Conservation (phyloP, 2,113 vertebrate genomes). For the Mesembrinibis cayennensis region DNA sequence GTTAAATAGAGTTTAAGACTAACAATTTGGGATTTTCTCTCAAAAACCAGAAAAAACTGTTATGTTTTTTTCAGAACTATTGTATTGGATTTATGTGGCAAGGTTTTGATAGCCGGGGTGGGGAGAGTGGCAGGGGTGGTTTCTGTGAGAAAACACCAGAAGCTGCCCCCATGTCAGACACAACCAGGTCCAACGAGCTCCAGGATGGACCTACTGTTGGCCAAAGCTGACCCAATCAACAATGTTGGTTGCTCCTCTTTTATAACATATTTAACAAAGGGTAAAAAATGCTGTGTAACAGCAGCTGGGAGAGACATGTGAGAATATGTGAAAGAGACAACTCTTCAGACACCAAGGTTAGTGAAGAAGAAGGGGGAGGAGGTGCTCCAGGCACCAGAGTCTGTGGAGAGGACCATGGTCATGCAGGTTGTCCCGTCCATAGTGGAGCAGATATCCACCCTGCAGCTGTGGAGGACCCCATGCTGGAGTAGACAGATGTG, state of each 20-base stretch:
- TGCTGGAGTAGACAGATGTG: not conserved
- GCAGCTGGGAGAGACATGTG: not conserved
- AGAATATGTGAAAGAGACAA: not conserved
- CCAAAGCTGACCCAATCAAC: not conserved
- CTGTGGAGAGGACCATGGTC: too few species aligned
- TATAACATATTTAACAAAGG: not conserved
- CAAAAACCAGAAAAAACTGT: not conserved
- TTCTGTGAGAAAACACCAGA: not conserved
- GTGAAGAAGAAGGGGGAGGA: not conserved
- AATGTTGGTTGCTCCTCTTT: not conserved
- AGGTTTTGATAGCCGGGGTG: not conserved
- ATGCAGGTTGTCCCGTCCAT: rapidly evolving
- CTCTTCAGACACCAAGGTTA: not conserved
- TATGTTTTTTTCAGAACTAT: not conserved
- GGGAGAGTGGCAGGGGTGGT: not conserved
- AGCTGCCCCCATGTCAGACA: not conserved
- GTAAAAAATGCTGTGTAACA: not conserved
- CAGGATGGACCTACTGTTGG: not conserved
- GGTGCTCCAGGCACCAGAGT: not conserved
- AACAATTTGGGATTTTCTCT: not conserved
- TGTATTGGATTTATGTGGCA: not conserved
- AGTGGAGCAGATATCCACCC: not conserved
- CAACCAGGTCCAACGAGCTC: not conserved
- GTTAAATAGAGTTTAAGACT: not conserved
- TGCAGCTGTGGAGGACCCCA: not conserved